These are phyloP conservation scores for Amblyjoppa proteus DNA, from an alignment of 2,888 invertebrate genomes.

Conservation along the genomic window DNA sequence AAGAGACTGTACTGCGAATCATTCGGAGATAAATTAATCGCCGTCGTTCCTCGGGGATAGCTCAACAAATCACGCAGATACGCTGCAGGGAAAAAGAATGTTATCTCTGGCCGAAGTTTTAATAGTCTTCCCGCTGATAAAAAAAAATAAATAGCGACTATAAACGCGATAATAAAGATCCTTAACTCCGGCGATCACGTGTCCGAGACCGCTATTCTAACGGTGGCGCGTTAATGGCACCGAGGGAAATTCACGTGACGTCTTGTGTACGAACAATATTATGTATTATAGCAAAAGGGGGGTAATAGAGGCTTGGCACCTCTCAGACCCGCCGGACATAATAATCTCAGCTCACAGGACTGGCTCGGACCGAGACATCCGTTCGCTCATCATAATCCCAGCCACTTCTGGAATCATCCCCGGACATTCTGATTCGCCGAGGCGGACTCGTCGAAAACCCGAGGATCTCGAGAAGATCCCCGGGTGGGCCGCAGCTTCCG, in stretches of 20 bases:
- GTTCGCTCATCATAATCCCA: background rate
- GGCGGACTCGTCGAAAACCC: background rate
- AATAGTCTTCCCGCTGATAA: background rate
- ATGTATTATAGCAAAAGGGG: slow-evolving; percentile 23
- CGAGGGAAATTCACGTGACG: slow-evolving; percentile 50
- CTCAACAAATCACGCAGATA: background rate
- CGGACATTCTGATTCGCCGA: background rate
- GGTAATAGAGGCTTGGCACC: slow-evolving; percentile 12
- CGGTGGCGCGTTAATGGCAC: slow-evolving; percentile 55
- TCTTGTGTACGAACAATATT: slow-evolving; percentile 30
- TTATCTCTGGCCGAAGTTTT: background rate
- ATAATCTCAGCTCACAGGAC: background rate
- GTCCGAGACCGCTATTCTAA: slow-evolving; percentile 53
- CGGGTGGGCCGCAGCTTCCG: slow-evolving; percentile 28
- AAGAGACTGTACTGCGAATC: too few species aligned
- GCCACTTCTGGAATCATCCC: background rate
- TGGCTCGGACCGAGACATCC: background rate
- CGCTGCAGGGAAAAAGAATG: background rate
- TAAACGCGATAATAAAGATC: slow-evolving; percentile 36
- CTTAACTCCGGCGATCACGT: slow-evolving; percentile 7
- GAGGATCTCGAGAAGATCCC: background rate
- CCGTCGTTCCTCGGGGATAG: too few species aligned
- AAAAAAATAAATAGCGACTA: background rate
- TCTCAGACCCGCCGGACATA: background rate
- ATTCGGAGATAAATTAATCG: too few species aligned